Percentiles rank a stretch among this genome's conserved stretches.
phyloP scores from a whole-genome alignment of 1,140 invertebrate species.

The Tetramorium parvispinum region DNA sequence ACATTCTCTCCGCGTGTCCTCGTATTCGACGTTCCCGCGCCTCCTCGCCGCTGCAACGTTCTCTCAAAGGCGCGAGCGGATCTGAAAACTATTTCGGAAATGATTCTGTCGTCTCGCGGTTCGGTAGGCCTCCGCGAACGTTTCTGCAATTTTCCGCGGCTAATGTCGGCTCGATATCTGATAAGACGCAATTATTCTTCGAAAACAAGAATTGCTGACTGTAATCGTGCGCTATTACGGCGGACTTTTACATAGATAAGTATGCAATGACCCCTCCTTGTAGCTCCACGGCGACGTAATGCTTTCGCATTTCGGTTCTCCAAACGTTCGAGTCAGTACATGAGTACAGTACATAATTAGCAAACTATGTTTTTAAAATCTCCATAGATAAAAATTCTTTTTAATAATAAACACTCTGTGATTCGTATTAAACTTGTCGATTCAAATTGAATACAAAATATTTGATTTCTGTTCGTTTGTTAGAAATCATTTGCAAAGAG shows the following conservation, averaged over 20 bases:
- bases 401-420: background rate
- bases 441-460: background rate
- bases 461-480: background rate
- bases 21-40: conserved; percentile 59
- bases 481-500: background rate
- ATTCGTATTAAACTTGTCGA: background rate
- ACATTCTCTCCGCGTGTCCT: conserved; percentile 58
- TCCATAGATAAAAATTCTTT: background rate
- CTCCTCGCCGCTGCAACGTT: conserved; percentile 22
- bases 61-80: background rate
- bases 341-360: background rate
- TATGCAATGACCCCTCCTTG: background rate
- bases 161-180: background rate
- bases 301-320: background rate
- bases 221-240: background rate
- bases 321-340: too few relatives aligned
- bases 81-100: background rate
- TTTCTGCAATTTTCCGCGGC: background rate
- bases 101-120: background rate
- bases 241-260: background rate
- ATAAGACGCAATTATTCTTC: background rate
- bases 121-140: background rate
- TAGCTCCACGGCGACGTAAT: background rate
- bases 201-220: background rate
- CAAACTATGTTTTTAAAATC: background rate